These are phyloP conservation scores for Tetropium fuscum DNA, from an alignment of 2,888 invertebrate genomes.

Conservation along the genomic window DNA sequence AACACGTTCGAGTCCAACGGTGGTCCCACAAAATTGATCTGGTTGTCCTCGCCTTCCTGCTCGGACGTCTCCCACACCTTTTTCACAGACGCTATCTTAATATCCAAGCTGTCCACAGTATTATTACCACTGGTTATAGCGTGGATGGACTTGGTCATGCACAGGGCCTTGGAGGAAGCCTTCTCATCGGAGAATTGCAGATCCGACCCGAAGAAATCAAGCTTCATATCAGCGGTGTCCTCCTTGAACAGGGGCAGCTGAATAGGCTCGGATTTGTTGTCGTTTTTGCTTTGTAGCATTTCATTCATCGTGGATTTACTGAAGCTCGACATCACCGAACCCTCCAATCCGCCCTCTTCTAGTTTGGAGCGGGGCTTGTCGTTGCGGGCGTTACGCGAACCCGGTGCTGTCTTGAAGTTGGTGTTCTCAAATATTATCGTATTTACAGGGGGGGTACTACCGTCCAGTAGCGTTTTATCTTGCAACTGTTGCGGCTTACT, in stretches of 20 bases:
- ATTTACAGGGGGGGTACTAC: constrained; percentile 84
- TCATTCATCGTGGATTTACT: constrained; percentile 65
- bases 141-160: constrained; percentile 71
- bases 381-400: constrained; percentile 67
- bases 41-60: constrained; percentile 66
- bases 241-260: constrained; percentile 82
- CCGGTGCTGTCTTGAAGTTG: constrained; percentile 84
- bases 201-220: constrained; percentile 92
- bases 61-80: constrained; percentile 81
- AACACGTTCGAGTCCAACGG: constrained; percentile 66
- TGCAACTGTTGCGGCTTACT: constrained; percentile 55
- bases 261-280: constrained; percentile 62
- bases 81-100: constrained; percentile 95
- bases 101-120: constrained; percentile 87
- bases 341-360: constrained; percentile 67
- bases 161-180: constrained; percentile 67
- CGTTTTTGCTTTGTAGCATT: constrained; percentile 65
- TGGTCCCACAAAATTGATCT: constrained; percentile 48
- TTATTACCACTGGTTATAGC: constrained; percentile 75
- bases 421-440: constrained; percentile 94
- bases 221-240: constrained; percentile 89
- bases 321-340: constrained; percentile 64
- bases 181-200: constrained; percentile 83
- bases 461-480: constrained; percentile 74
- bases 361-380: constrained; percentile 72